Evolutionary conservation across 2,113 vertebrate species (phyloP).

Genomic region (Colaptes auratus): DNA sequence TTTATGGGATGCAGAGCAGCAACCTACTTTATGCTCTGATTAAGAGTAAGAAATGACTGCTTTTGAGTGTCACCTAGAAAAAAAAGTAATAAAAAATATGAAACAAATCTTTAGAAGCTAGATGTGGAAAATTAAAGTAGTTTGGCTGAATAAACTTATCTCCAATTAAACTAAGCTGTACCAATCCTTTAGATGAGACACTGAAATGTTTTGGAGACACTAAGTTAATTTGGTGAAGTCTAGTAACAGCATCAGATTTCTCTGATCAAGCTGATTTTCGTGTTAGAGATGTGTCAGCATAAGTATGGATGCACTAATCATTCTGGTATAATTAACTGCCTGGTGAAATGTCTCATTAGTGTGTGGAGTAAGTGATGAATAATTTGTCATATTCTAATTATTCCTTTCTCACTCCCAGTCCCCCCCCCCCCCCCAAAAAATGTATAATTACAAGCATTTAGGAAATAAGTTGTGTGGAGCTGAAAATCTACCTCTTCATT

Average conservation of each 20-base stretch:
- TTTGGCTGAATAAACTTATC: slow-evolving; percentile 61
- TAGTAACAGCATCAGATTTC: slow-evolving; percentile 49
- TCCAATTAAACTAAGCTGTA: slow-evolving; percentile 49
- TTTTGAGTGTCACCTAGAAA: slow-evolving; percentile 41
- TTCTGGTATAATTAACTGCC: slow-evolving; percentile 57
- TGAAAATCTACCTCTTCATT: slow-evolving; percentile 28
- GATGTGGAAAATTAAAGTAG: slow-evolving; percentile 48
- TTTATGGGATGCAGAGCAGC: slow-evolving; percentile 21
- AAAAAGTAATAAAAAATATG: not conserved
- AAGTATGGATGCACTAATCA: slow-evolving; percentile 20
- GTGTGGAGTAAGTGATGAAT: slow-evolving; percentile 6
- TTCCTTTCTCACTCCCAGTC: not conserved
- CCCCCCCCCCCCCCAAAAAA: not conserved
- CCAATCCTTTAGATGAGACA: slow-evolving; percentile 39
- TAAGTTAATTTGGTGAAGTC: slow-evolving; percentile 61
- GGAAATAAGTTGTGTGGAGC: not conserved
- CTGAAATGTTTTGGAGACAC: slow-evolving; percentile 53
- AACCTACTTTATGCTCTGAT: slow-evolving; percentile 67
- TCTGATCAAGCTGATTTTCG: slow-evolving; percentile 44
- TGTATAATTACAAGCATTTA: slow-evolving; percentile 25
- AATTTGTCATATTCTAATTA: slow-evolving; percentile 57
- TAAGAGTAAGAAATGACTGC: slow-evolving; percentile 36
- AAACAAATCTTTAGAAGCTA: slow-evolving; percentile 21
- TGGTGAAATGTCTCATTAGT: slow-evolving; percentile 71
- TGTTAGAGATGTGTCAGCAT: slow-evolving; percentile 49